Base-by-base conservation (phyloP, 2,888 invertebrate species). In the Archaeoteleia sp. region DNA sequence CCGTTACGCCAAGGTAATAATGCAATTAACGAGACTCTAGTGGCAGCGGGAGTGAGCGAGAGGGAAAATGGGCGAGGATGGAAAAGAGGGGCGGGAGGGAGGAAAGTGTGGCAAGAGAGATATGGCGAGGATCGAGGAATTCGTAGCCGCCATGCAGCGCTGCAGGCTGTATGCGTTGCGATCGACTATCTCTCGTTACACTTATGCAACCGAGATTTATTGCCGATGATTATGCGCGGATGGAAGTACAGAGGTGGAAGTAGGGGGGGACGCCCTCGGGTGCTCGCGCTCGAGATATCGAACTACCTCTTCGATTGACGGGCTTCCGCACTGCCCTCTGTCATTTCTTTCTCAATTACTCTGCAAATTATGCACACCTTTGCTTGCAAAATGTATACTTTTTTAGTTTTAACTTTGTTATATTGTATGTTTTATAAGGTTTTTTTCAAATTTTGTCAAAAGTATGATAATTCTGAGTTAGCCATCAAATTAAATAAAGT, bases 181-280 rank as follows among this genome's bases (percentile, higher is more conserved):
- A 85, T 84, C 79, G 78, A 78, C 75, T 84, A 84, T 84, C 85
- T 78, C 83, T 83, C 82, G 83, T 83, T 84, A 84, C 84, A 84
- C 83, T 85, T 85, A 84, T 83, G 85, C 85, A 85, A 85, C 83
- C 77, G 80, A 82, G 85, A 85, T 85, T 84, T 85, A 84, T 85
- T 83, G 73, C 71, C 72, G 76, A 76, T 74, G 76, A 75, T 78
- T 74, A 74, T 76, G 72, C 74, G 76, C 68, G 71, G 72, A 70
- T 72, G 68, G 71, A 61, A 66, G 70, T 72, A 60, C 69, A 62
- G 48, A 46, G 71, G 71, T 60, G 58, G 70, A 48, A 53, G 8
- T 46, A 65, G 67, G 32, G 48, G 65, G 48, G 57, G 67, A 77
- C 76, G 78, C 79, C 78, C 78, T 74, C 77, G 80, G 79, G 72